Conservation (phyloP, 2,113 vertebrate species). For the Apodemus sylvaticus region DNA sequence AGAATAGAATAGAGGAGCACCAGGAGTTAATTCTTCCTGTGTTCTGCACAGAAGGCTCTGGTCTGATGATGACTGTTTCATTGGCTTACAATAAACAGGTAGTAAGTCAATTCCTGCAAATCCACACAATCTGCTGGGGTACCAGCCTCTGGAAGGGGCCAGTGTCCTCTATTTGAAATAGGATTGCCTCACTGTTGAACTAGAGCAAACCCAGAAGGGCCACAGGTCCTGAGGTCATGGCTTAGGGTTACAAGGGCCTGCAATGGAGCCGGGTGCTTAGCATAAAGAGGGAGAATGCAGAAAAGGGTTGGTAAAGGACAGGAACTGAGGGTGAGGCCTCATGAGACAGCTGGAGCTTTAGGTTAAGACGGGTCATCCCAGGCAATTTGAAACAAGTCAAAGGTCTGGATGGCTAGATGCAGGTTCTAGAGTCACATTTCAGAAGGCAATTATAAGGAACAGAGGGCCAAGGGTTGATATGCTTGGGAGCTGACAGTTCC, state of each 20-base stretch:
- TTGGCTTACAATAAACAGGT: conserved; percentile 50
- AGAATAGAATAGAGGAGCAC: background rate
- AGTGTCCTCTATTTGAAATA: conserved; percentile 19
- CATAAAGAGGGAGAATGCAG: background rate
- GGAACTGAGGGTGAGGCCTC: background rate
- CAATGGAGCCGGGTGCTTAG: background rate
- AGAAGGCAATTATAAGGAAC: background rate
- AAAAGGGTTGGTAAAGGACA: background rate
- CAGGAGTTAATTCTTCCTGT: conserved; percentile 33
- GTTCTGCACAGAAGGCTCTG: background rate
- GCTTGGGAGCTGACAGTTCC: background rate
- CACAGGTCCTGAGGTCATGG: background rate
- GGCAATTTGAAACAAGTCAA: background rate
- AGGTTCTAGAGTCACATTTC: background rate
- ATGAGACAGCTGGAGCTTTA: background rate
- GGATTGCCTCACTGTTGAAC: background rate
- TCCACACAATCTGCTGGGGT: background rate
- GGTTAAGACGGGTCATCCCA: conserved; percentile 6
- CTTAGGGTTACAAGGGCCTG: background rate
- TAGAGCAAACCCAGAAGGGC: background rate
- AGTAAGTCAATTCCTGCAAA: background rate
- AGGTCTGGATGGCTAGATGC: background rate
- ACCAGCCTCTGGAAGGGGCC: conserved; percentile 13
- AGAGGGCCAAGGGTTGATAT: background rate
- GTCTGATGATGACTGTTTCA: background rate